Evolutionary conservation across 2,888 invertebrate species (phyloP).

Genomic region (Heliconius hortense): DNA sequence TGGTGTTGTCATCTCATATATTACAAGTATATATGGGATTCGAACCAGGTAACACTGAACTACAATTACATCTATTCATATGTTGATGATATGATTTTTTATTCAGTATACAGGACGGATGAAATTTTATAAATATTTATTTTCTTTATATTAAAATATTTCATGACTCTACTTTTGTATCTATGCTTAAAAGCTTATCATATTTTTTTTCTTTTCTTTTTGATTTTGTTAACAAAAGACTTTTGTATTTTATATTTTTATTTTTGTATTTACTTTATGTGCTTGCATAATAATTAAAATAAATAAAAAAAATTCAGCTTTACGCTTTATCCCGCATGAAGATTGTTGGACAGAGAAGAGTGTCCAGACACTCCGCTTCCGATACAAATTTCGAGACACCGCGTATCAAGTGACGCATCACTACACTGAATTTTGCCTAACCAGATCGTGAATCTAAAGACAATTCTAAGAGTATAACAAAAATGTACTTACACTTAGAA

Average conservation of each 20-base stretch:
- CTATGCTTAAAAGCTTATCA: background rate
- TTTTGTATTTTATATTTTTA: too few relatives aligned
- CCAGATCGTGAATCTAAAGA: too few relatives aligned
- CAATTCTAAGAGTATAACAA: too few relatives aligned
- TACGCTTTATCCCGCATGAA: too few relatives aligned
- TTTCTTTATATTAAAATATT: background rate
- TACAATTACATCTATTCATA: background rate
- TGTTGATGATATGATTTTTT: conserved; percentile 15
- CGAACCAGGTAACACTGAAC: background rate
- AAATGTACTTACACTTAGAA: too few relatives aligned
- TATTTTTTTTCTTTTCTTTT: background rate
- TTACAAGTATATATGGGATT: background rate
- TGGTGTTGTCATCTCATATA: background rate
- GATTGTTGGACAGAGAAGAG: too few relatives aligned
- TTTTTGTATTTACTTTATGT: background rate
- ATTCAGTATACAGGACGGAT: conserved; percentile 13
- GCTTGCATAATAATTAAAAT: background rate
- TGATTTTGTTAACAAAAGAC: too few relatives aligned
- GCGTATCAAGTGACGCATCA: too few relatives aligned
- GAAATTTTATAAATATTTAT: conserved; percentile 7
- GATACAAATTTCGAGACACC: too few relatives aligned
- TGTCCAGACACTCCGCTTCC: too few relatives aligned
- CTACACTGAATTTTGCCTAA: too few relatives aligned
- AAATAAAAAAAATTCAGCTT: background rate
- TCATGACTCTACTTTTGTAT: background rate